phyloP scores from a whole-genome alignment of 1,140 invertebrate genomes.

The Orius insidiosus region DNA sequence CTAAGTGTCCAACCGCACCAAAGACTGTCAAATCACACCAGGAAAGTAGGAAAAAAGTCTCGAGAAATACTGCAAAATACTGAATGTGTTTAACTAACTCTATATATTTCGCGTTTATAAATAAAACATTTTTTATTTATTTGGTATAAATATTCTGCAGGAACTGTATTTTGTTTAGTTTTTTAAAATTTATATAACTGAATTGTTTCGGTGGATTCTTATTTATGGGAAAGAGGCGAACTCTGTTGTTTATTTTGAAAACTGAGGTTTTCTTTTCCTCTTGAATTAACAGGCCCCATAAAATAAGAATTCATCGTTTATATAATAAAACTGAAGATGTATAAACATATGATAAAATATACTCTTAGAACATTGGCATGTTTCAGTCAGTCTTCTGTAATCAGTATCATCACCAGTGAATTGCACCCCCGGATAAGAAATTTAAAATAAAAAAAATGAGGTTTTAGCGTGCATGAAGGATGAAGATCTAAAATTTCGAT shows the following conservation, averaged over 20 bases:
- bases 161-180: slow-evolving; percentile 20
- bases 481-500: not conserved
- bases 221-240: too few relatives aligned
- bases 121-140: slow-evolving; percentile 17
- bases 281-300: not conserved
- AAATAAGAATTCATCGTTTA: slow-evolving; percentile 7
- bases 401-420: slow-evolving; percentile 14
- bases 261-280: too few relatives aligned
- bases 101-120: slow-evolving; percentile 17
- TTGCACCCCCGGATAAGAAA: not conserved
- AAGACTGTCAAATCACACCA: slow-evolving; percentile 1
- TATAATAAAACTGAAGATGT: slow-evolving; percentile 16
- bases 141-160: slow-evolving; percentile 20
- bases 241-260: too few relatives aligned
- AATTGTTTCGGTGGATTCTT: not conserved
- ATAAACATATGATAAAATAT: slow-evolving; percentile 18
- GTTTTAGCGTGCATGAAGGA: too few relatives aligned
- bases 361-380: slow-evolving; percentile 21
- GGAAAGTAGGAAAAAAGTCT: not conserved
- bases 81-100: slow-evolving; percentile 14
- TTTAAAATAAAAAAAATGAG: not conserved
- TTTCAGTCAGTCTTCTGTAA: slow-evolving; percentile 20
- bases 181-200: slow-evolving; percentile 6
- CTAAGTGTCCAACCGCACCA: too few relatives aligned
- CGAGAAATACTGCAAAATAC: slow-evolving; percentile 20